A percentile compares a stretch with the other conserved stretches of the same genome.
These are phyloP conservation scores for Elephas maximus DNA, from an alignment of 2,113 vertebrate species.

Conservation along the genomic window DNA sequence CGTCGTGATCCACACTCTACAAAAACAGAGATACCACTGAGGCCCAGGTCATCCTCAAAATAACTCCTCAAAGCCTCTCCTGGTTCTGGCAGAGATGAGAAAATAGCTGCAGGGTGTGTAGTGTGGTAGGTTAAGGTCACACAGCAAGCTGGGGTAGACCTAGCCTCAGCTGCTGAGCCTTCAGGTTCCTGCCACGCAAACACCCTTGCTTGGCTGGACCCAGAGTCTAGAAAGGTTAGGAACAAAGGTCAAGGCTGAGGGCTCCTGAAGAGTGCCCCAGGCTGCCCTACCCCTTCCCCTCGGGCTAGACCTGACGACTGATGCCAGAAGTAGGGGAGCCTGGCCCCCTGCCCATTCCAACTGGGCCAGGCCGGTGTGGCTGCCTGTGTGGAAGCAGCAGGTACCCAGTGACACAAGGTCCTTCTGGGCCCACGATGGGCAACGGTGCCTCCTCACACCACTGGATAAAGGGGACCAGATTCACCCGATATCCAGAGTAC, in stretches of 20 bases:
- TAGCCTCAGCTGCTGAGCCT: not conserved
- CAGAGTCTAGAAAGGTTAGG: not conserved
- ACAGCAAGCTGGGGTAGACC: not conserved
- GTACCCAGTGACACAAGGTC: not conserved
- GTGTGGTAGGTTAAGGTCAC: too few species aligned
- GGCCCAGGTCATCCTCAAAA: not conserved
- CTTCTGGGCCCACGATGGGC: not conserved
- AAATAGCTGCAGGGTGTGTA: not conserved
- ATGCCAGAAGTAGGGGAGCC: not conserved
- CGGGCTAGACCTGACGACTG: not conserved
- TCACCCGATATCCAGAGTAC: not conserved
- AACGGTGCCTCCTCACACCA: fast-evolving
- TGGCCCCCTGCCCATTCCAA: too few species aligned
- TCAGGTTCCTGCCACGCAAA: not conserved
- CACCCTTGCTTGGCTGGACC: not conserved
- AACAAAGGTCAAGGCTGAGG: not conserved
- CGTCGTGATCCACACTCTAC: slow-evolving; percentile 88
- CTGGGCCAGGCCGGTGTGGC: not conserved
- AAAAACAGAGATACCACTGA: slow-evolving; percentile 63
- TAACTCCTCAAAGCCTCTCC: not conserved
- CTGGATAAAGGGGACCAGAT: not conserved
- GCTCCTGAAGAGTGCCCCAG: fast-evolving
- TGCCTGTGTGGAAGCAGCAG: not conserved
- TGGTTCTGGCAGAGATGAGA: not conserved
- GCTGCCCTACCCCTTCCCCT: not conserved